phyloP scores from a whole-genome alignment of 2,888 invertebrate genomes.

The Formica aserva region DNA sequence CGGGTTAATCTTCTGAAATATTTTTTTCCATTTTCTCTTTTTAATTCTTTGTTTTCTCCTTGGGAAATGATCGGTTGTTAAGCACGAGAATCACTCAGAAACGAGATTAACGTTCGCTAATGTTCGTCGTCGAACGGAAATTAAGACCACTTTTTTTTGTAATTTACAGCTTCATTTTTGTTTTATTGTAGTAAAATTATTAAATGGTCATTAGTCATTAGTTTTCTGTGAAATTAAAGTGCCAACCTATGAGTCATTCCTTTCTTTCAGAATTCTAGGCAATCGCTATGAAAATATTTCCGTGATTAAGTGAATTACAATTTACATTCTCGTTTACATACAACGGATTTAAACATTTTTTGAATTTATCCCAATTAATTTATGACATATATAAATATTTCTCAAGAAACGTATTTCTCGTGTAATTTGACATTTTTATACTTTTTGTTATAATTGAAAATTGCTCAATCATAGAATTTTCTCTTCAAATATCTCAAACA shows the following conservation, averaged over 20 bases:
- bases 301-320: neutral
- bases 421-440: neutral
- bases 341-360: neutral
- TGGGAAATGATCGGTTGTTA: conserved; percentile 16
- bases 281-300: neutral
- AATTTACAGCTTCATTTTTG: conserved; percentile 45
- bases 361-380: neutral
- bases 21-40: conserved; percentile 50
- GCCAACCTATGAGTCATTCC: neutral
- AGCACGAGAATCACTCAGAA: conserved; percentile 25
- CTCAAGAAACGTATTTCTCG: neutral
- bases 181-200: conserved; percentile 36
- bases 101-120: conserved; percentile 20
- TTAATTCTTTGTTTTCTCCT: conserved; percentile 54
- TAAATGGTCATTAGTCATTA: conserved; percentile 37
- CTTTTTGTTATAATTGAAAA: neutral
- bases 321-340: neutral
- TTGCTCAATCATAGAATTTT: neutral
- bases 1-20: conserved; percentile 28
- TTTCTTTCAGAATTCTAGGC: conserved; percentile 13
- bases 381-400: neutral
- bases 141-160: conserved; percentile 43
- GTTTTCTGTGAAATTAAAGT: neutral
- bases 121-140: conserved; percentile 40
- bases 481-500: neutral